Base-by-base conservation (phyloP, 2,888 invertebrate species). In the Leucozona laternaria region DNA sequence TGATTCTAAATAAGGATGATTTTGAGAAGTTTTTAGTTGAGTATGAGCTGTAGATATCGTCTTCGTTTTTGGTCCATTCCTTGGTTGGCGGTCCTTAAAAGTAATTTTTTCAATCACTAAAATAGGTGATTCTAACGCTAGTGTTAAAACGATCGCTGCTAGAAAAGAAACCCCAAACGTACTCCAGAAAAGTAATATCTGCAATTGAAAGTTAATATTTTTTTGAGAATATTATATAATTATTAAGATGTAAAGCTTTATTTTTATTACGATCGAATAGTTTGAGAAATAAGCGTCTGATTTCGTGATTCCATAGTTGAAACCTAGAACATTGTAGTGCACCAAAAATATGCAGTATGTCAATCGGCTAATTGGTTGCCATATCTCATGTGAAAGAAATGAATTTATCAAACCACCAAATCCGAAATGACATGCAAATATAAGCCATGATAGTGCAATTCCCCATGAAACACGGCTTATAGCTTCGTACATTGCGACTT, bases 111-210 rank as follows among this genome's bases (percentile, higher is more conserved):
- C 92, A 17, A 93, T 79, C 4, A 89, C 88, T 4, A 91, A 88
- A n/a, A 92, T 88, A 2, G 93, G 93, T 11, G 91, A 90, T 88
- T 93, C 93, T 88, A 93, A 92, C 10, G 90, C 88, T 66, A 93
- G 80, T 2, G 90, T 89, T 88, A 90, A 90, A 40, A 92, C 71
- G 8, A 90, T 73, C 1, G 92, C 89, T 15, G 91, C 37, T 13
- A 43, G 31, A 1, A 88, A 15, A 22, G 85, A 83, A 7, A 79
- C 45, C 8, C 85, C 88, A 40, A 88, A 88, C 4, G 70, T 60
- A 20, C 66, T 50, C 88, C 88, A 88, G 28, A 88, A 80, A 34
- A 17, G 34, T 15, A 77, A 31, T n/a, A 88, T 81, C 88, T 88
- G 22, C 13, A 71, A 75, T 31, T 34, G 34, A 34, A 34, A 13